Base-by-base conservation (phyloP, 2,797 vertebrate genomes). In the Xenentodon cancila region DNA sequence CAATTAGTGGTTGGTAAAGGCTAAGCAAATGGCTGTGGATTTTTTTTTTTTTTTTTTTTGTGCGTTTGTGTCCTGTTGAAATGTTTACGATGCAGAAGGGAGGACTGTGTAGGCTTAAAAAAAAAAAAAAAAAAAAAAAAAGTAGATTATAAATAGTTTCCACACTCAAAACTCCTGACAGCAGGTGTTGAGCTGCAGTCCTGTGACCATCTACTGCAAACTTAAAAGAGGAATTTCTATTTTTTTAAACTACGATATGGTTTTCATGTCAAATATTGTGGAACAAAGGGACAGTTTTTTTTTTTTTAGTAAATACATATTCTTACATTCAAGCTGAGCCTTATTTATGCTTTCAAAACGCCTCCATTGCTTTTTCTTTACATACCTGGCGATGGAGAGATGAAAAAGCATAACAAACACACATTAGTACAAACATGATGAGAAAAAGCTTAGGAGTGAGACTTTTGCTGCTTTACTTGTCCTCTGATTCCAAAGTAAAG, bases 351-450 rank as follows among this genome's bases (percentile, higher is more conserved):
- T 30, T 30, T 30, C 30, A 30, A 30, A 30, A 30, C 7, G 30
- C 4, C 30, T 30, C 30, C 34, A 13, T 37, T 13, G 9, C 12
- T 4, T 3, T 11, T 1, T 5, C 4, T 37, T 37, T 37, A 37
- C 9, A 37, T 37, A 13, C 34, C 37, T 40, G 13, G 13, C 5
- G 37, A 40, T 15, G 13, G 4, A 40, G 37, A 40, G 30, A 40
- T 13, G 13, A 11, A 21, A 56, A 53, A 45, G 57, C 42, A 46
- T 9, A n/a, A n/a, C n/a, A n/a, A n/a, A n/a, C 13, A 55, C 48
- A 62, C 7, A 48, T 59, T 55, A 70, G 52, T 27, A 3, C 42
- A 67, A 75, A 53, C 51, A 65, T 3, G n/a, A 47, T 19, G 55
- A 71, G 46, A 67, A 63, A 45, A 51, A 17, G 52, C 52, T 49